Evolutionary conservation across 2,113 vertebrate species (phyloP).

Genomic region (Centropristis striata): DNA sequence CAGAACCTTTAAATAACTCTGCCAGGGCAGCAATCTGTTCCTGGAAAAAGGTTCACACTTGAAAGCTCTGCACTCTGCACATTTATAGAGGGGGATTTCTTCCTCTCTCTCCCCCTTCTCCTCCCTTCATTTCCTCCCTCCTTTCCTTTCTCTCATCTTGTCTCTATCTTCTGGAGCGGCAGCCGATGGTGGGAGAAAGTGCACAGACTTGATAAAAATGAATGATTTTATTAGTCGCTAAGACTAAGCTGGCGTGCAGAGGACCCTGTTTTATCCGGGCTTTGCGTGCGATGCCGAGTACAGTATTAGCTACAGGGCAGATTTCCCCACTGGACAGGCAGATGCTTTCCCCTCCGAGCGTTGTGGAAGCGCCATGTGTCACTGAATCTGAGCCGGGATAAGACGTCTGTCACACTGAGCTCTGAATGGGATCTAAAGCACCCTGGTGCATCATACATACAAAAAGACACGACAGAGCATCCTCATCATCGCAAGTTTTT

Average conservation of each 20-base stretch:
- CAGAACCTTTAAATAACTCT: constrained; percentile 74
- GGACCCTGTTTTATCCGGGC: constrained; percentile 63
- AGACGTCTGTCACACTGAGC: constrained; percentile 58
- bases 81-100: constrained; percentile 29
- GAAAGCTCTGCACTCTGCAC: constrained; percentile 40
- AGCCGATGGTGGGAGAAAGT: constrained; percentile 19
- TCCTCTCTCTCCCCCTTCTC: background rate
- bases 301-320: constrained; percentile 51
- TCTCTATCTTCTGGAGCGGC: background rate
- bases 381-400: constrained; percentile 58
- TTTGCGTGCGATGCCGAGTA: constrained; percentile 55
- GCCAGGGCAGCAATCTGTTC: constrained; percentile 48
- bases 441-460: constrained; percentile 13
- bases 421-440: constrained; percentile 32
- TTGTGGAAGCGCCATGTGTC: constrained; percentile 50
- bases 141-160: background rate
- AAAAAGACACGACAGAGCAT: background rate
- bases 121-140: constrained; percentile 1
- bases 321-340: constrained; percentile 61
- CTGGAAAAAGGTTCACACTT: constrained; percentile 53
- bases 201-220: constrained; percentile 49
- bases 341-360: constrained; percentile 51
- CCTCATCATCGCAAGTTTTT: constrained; percentile 16
- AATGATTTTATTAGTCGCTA: constrained; percentile 68
- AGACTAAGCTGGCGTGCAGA: constrained; percentile 60